Evolutionary conservation across 64 coral and sea anemone genomes (phyloP), one percentile per base, ranked within the genome.

Genomic region (Anthopleura sola): DNA sequence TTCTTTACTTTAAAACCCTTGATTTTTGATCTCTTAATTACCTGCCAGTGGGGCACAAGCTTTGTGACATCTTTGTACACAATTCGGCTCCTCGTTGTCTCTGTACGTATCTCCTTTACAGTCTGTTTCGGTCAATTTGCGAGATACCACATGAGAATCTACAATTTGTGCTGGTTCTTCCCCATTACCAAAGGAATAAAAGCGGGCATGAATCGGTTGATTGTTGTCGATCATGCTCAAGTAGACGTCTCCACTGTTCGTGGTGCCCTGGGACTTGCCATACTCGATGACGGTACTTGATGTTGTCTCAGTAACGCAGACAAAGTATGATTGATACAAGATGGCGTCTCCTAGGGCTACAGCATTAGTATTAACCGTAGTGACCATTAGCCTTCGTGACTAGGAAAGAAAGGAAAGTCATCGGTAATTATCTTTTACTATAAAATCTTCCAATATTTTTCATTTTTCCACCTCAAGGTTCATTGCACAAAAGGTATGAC

Each of bases 311-410:
- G 56, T 90, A 37, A 90, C 36, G 33, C 88, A 90, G 20, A 90
- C 82, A 60, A 90, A 90, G 29, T 90, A 90, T 13, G 88, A 84
- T 20, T 90, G 81, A 38, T 90, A 84, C 24, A 90, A 50, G 2
- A 36, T 46, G 13, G 37, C 50, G 36, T 69, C 64, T 28, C 88
- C 88, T 3, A 90, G 60, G 21, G 38, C 82, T 0, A 66, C 11
- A 0, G 88, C 88, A 24, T 76, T 90, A 11, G 24, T 26, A 33
- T 90, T 71, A 7, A n/a, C 23, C 9, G 81, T 84, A 37, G 23
- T 74, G 56, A 37, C 66, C 19, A 17, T 34, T 17, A 60, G 40
- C 12, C 36, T 58, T 23, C 29, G 74, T 51, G 44, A n/a, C 86
- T 80, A 23, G 39, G 39, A 40, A 40, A 40, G 39, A 78, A 20